These are phyloP conservation scores for Ips typographus DNA, from an alignment of 1,140 invertebrate species.

Conservation along the genomic window DNA sequence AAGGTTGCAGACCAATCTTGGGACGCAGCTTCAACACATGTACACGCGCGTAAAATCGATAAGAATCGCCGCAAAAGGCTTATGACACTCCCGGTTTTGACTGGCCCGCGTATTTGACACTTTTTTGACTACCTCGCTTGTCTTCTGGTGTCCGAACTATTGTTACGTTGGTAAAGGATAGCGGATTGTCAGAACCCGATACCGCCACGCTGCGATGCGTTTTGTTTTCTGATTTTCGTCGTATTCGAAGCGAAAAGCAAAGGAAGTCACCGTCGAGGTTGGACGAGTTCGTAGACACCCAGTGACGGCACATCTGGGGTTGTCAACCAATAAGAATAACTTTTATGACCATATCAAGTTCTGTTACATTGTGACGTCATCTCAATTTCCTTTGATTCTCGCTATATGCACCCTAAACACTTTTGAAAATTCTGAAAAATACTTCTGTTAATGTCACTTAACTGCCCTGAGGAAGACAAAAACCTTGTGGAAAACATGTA, in stretches of 20 bases:
- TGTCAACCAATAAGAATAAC: too few species aligned
- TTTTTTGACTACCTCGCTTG: too few species aligned
- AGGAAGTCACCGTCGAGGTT: conserved; percentile 17
- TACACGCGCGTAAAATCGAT: conserved; percentile 13
- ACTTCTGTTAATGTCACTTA: too few species aligned
- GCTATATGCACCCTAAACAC: too few species aligned
- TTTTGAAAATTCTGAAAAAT: too few species aligned
- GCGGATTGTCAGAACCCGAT: not conserved
- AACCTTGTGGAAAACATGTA: too few species aligned
- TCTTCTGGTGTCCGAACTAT: too few species aligned
- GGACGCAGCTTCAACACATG: conserved; percentile 9
- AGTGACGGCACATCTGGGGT: not conserved
- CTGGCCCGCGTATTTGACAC: too few species aligned
- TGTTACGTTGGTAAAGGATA: not conserved
- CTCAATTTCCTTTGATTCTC: too few species aligned
- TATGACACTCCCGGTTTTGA: not conserved
- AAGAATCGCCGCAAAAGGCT: not conserved
- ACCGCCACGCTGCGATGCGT: not conserved
- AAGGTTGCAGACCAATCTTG: conserved; percentile 2
- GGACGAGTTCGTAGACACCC: not conserved
- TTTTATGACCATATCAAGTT: too few species aligned
- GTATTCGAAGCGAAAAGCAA: not conserved
- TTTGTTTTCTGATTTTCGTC: conserved; percentile 16
- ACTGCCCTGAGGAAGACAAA: too few species aligned
- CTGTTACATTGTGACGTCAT: too few species aligned